These are phyloP conservation scores for Trichosurus vulpecula DNA, from an alignment of 2,797 vertebrate genomes.

Conservation along the genomic window DNA sequence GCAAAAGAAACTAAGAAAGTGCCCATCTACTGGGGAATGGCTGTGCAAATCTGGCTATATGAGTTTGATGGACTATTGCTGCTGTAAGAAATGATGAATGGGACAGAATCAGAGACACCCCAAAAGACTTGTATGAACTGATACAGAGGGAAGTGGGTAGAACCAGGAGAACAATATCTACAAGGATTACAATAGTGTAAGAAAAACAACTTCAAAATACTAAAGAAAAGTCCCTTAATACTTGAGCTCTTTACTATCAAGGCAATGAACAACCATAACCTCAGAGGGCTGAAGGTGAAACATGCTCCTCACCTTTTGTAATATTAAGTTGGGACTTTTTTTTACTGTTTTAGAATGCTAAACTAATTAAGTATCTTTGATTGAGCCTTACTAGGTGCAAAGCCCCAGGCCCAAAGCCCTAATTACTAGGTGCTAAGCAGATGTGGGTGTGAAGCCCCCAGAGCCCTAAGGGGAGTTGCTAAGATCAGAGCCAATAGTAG, in stretches of 20 bases:
- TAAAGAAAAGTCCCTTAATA: not conserved
- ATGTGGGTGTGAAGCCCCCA: too few species aligned
- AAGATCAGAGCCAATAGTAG: too few species aligned
- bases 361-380: too few species aligned
- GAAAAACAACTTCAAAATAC: not conserved
- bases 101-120: not conserved
- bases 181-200: not conserved
- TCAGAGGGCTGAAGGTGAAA: not conserved
- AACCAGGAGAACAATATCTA: not conserved
- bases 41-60: not conserved
- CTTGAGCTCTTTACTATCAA: too few species aligned
- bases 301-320: not conserved
- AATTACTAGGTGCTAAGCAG: too few species aligned
- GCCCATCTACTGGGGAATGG: not conserved
- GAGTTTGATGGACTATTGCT: not conserved
- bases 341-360: too few species aligned
- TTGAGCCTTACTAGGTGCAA: too few species aligned
- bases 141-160: not conserved
- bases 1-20: not conserved
- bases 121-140: not conserved
- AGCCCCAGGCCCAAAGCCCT: too few species aligned
- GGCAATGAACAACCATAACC: not conserved
- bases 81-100: not conserved
- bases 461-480: too few species aligned
- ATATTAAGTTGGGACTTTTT: too few species aligned